These are phyloP conservation scores for Pterois miles DNA, from an alignment of 2,797 vertebrate genomes.

Conservation along the genomic window DNA sequence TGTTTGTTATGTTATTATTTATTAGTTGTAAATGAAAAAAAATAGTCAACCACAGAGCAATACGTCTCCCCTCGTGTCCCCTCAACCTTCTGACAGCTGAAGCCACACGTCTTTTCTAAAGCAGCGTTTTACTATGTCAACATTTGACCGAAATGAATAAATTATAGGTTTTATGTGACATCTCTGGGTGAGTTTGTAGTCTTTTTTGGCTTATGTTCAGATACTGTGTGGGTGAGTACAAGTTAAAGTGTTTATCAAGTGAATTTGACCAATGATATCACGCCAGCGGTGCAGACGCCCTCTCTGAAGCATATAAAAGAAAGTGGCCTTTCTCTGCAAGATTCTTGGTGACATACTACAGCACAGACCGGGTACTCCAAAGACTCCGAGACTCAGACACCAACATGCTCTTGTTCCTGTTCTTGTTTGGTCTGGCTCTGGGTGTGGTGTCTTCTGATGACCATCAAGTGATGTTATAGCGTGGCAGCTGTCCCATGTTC, in stretches of 20 bases:
- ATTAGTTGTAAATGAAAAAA: conserved; percentile 86
- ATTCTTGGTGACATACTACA: background rate
- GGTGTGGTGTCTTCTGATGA: too few relatives aligned
- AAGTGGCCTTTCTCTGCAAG: background rate
- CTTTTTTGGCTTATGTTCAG: background rate
- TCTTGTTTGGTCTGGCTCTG: too few relatives aligned
- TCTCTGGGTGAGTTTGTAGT: conserved; percentile 9
- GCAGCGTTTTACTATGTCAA: conserved; percentile 77
- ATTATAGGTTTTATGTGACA: conserved; percentile 80
- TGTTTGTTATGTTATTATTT: conserved; percentile 93
- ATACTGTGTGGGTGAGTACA: background rate
- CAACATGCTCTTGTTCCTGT: too few relatives aligned
- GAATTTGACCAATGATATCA: background rate
- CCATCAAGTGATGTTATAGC: too few relatives aligned
- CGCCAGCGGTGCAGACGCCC: background rate
- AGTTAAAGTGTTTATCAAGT: background rate
- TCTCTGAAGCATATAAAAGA: background rate
- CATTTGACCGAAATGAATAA: conserved; percentile 77
- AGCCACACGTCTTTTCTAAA: conserved; percentile 77
- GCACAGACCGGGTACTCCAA: too few relatives aligned
- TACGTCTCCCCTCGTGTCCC: conserved; percentile 71
- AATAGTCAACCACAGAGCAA: conserved; percentile 72
- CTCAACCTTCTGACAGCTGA: conserved; percentile 56
- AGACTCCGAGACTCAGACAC: too few relatives aligned
- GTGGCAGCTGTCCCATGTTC: too few relatives aligned